phyloP scores from a whole-genome alignment of 2,797 vertebrate genomes.

The Rousettus madagascariensis region DNA sequence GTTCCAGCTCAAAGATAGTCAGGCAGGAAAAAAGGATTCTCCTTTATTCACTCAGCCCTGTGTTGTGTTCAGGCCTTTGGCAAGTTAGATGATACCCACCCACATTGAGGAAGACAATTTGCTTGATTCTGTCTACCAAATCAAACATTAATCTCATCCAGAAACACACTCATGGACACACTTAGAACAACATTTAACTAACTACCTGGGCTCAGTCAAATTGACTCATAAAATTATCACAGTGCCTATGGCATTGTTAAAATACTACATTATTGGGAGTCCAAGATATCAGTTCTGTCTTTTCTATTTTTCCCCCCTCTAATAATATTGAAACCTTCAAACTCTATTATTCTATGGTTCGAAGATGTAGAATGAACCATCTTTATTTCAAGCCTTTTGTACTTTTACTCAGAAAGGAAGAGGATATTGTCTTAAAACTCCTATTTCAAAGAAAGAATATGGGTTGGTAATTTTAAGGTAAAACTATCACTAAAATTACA shows the following conservation, averaged over 20 bases:
- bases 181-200: not conserved
- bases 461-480: not conserved
- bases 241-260: not conserved
- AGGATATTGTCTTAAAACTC: not conserved
- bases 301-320: too few species aligned
- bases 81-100: not conserved
- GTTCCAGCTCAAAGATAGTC: not conserved
- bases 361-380: not conserved
- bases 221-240: not conserved
- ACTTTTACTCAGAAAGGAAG: not conserved
- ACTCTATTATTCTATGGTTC: not conserved
- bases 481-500: not conserved
- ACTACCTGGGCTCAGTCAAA: not conserved
- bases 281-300: not conserved
- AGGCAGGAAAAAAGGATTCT: not conserved
- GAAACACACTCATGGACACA: not conserved
- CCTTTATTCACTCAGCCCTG: not conserved
- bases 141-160: not conserved
- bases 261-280: not conserved
- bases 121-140: not conserved
- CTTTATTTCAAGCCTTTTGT: not conserved
- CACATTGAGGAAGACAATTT: not conserved
- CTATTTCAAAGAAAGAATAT: not conserved
- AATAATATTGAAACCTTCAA: too few species aligned
- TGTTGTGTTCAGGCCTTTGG: not conserved